These are phyloP conservation scores for Myxocyprinus asiaticus DNA, from an alignment of 2,113 vertebrate species.

Conservation along the genomic window DNA sequence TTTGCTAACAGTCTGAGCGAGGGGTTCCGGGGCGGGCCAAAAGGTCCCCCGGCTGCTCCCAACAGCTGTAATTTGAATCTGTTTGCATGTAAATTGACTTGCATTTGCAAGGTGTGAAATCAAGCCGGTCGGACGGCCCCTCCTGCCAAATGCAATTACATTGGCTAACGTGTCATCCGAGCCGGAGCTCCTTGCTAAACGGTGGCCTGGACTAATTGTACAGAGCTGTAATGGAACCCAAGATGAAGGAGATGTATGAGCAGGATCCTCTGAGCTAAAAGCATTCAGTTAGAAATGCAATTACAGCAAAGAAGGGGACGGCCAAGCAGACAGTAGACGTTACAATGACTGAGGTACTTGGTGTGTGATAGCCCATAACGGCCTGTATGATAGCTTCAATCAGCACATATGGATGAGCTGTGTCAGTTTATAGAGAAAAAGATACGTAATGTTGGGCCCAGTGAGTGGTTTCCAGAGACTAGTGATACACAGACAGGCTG, in stretches of 20 bases:
- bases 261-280: slow-evolving; percentile 13
- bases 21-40: not conserved
- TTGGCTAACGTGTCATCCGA: slow-evolving; percentile 20
- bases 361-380: slow-evolving; percentile 44
- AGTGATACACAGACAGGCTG: not conserved
- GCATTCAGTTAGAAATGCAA: slow-evolving; percentile 49
- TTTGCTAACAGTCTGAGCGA: not conserved
- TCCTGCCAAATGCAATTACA: slow-evolving; percentile 42
- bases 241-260: slow-evolving; percentile 1
- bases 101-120: too few relatives aligned
- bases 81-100: slow-evolving; percentile 32
- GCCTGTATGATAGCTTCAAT: slow-evolving; percentile 30
- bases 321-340: slow-evolving; percentile 41
- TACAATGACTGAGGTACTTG: slow-evolving; percentile 36
- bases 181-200: slow-evolving; percentile 17
- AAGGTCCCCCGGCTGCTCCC: not conserved
- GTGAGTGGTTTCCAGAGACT: not conserved
- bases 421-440: not conserved
- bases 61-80: slow-evolving; percentile 27
- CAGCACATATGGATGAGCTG: not conserved
- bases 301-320: slow-evolving; percentile 32
- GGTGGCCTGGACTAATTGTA: slow-evolving; percentile 20
- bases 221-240: not conserved
- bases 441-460: not conserved
- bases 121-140: slow-evolving; percentile 4